phyloP scores from a whole-genome alignment of 53 echinoderm and acorn worm species.

The Mesocentrotus franciscanus region DNA sequence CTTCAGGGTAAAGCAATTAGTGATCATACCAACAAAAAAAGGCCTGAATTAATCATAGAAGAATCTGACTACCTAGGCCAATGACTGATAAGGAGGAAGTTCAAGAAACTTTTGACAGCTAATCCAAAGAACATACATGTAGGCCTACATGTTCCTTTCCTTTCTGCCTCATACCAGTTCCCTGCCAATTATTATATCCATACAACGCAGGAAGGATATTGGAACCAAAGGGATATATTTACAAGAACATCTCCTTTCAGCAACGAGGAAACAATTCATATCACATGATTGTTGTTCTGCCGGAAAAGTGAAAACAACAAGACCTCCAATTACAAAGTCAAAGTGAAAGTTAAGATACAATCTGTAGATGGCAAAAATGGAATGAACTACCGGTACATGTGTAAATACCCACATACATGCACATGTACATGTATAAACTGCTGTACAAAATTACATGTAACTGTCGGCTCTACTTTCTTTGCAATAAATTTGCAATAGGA shows the following conservation, averaged over 20 bases:
- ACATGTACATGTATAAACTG: background rate
- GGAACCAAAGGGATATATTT: background rate
- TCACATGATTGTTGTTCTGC: background rate
- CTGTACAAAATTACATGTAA: no score
- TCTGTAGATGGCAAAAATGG: no score
- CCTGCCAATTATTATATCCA: background rate
- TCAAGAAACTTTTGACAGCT: background rate
- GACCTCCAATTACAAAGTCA: background rate
- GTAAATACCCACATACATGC: background rate
- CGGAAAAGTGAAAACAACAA: background rate
- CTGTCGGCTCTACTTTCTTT: no score
- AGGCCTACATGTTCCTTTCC: background rate
- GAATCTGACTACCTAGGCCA: background rate
- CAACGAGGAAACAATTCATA: background rate
- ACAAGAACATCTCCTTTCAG: background rate
- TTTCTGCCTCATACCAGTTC: background rate
- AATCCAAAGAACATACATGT: background rate
- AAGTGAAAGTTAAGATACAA: background rate
- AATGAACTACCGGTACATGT: no score
- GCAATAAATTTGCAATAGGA: no score
- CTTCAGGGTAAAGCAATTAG: background rate
- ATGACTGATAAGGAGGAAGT: conserved; percentile 17
- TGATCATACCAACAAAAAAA: background rate
- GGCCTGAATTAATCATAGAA: background rate
- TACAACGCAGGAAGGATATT: conserved; percentile 12